Evolutionary conservation across 2,888 invertebrate species (phyloP).

Genomic region (Melikaiella ostensackeni): DNA sequence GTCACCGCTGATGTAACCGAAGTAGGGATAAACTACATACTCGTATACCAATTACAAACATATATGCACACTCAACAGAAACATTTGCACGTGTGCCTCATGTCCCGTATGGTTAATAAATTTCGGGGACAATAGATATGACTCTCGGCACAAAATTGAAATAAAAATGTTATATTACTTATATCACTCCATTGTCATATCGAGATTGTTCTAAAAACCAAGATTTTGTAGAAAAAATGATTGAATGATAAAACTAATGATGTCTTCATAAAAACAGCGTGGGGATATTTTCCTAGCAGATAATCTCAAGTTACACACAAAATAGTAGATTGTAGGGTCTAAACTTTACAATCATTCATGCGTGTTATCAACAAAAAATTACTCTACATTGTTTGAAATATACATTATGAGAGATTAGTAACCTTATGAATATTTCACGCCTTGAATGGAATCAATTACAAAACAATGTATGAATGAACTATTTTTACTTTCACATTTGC

Average conservation of each 20-base stretch:
- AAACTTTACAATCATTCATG: not conserved
- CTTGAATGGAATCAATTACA: not conserved
- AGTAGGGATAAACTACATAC: slow-evolving; percentile 22
- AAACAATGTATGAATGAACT: slow-evolving; percentile 27
- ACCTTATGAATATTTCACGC: slow-evolving; percentile 21
- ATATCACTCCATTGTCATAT: too few species aligned
- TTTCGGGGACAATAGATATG: slow-evolving; percentile 7
- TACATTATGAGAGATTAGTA: not conserved
- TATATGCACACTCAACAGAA: not conserved
- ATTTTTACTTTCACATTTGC: slow-evolving; percentile 2
- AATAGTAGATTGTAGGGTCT: not conserved
- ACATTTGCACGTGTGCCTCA: not conserved
- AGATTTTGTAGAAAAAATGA: not conserved
- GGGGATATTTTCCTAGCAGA: too few species aligned
- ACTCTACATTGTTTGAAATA: not conserved
- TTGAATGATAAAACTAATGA: not conserved
- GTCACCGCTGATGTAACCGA: slow-evolving; percentile 35
- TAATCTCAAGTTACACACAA: not conserved
- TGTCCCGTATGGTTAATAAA: slow-evolving; percentile 27
- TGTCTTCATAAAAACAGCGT: not conserved
- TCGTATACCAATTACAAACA: slow-evolving; percentile 15
- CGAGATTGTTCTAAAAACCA: too few species aligned
- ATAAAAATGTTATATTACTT: too few species aligned
- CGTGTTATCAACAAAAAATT: not conserved
- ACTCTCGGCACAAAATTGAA: not conserved